phyloP scores from a whole-genome alignment of 2,888 invertebrate species.

The Frankliniella fusca region DNA sequence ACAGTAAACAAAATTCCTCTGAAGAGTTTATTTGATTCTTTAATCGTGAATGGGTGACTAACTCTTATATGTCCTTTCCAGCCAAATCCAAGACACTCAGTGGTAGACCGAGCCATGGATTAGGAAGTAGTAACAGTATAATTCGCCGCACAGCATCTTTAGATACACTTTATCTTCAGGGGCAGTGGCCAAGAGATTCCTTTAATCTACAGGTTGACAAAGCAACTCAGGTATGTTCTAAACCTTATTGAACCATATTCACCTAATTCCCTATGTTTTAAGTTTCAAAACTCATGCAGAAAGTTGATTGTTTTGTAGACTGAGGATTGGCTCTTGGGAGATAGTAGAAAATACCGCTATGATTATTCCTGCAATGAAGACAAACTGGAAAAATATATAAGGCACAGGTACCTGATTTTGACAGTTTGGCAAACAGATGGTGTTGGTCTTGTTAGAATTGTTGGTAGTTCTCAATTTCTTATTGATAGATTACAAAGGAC shows the following conservation, averaged over 20 bases:
- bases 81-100: conserved; percentile 54
- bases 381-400: conserved; percentile 56
- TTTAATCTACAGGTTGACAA: conserved; percentile 71
- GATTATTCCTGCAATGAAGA: conserved; percentile 53
- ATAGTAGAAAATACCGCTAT: conserved; percentile 53
- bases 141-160: conserved; percentile 74
- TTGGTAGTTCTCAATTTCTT: neutral
- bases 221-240: conserved; percentile 67
- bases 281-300: neutral
- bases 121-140: conserved; percentile 44
- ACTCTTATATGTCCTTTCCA: conserved; percentile 41
- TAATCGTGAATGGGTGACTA: neutral
- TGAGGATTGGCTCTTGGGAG: conserved; percentile 58
- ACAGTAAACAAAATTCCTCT: neutral
- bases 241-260: neutral
- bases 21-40: neutral
- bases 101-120: conserved; percentile 51
- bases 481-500: conserved; percentile 53
- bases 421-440: no score
- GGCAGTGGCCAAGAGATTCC: conserved; percentile 69
- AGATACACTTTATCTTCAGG: conserved; percentile 73
- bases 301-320: conserved; percentile 52
- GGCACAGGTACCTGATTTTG: conserved; percentile 44
- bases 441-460: no score
- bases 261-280: neutral